These are phyloP conservation scores for Columbina picui DNA, from an alignment of 2,113 vertebrate genomes.

Conservation along the genomic window DNA sequence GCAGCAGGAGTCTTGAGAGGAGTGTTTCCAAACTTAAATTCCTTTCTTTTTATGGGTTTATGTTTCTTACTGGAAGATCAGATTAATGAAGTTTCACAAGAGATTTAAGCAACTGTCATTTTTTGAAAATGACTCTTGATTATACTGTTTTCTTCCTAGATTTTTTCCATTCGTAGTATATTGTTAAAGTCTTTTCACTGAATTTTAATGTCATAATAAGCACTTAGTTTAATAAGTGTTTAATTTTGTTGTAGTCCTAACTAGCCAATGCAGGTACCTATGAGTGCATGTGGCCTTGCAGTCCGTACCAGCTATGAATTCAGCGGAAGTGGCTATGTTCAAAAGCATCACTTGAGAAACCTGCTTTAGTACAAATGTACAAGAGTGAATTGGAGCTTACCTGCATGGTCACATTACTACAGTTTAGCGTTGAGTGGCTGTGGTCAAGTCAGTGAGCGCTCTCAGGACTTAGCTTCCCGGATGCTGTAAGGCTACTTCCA, in stretches of 20 bases:
- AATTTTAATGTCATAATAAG: neutral
- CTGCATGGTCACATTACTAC: accelerated
- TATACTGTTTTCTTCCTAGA: neutral
- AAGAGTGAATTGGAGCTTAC: neutral
- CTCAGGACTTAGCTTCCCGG: accelerated
- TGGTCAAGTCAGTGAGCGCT: neutral
- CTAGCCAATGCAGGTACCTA: neutral
- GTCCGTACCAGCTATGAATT: neutral
- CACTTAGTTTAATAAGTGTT: neutral
- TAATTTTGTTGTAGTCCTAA: neutral
- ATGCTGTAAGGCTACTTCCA: neutral
- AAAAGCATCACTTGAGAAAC: neutral
- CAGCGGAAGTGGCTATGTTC: neutral
- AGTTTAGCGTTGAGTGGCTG: neutral
- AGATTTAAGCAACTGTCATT: neutral
- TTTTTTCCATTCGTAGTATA: neutral
- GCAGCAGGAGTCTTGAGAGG: neutral
- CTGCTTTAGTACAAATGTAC: neutral
- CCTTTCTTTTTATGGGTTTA: neutral
- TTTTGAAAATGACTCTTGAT: neutral
- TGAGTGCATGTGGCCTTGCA: too few species aligned
- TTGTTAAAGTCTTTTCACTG: neutral
- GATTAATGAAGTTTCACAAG: neutral
- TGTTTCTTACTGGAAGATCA: neutral
- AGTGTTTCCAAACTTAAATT: neutral